Conservation (phyloP, 2,888 invertebrate genomes). For the Furcula furcula region DNA sequence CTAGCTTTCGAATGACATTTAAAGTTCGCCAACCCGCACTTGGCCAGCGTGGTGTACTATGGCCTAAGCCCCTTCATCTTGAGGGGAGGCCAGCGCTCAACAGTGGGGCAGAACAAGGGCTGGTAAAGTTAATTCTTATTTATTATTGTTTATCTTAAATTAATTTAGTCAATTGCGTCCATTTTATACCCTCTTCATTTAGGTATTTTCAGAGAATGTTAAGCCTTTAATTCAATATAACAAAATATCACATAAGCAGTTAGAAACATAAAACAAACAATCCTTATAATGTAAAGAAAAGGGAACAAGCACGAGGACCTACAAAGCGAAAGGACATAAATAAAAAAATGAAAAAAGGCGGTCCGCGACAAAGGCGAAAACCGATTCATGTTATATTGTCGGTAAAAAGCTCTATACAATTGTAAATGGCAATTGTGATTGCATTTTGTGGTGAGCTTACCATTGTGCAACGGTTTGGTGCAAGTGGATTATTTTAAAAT, state of each 20-base stretch:
- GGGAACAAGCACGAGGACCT: background rate
- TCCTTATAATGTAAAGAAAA: background rate
- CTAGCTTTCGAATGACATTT: no score
- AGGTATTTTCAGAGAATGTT: no score
- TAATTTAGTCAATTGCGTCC: no score
- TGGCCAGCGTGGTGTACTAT: no score
- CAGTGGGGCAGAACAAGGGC: no score
- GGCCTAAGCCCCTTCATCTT: no score
- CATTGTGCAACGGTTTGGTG: constrained; percentile 8
- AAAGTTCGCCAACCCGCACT: no score
- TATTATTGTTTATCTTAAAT: no score
- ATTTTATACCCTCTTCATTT: no score
- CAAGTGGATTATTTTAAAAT: constrained; percentile 1
- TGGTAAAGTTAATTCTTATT: no score
- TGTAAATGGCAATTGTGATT: constrained; percentile 44
- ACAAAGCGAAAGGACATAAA: background rate
- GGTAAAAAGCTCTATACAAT: constrained; percentile 25
- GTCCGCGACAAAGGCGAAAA: constrained; percentile 33
- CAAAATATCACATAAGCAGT: constrained; percentile 2
- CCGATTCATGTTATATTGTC: constrained; percentile 37
- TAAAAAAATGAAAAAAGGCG: constrained; percentile 12
- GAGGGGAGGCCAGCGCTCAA: no score
- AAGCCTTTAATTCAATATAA: background rate
- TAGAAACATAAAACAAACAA: constrained; percentile 1
- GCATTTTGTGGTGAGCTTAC: constrained; percentile 41